Evolutionary conservation across 2,797 vertebrate genomes (phyloP).

Genomic region (Orestias chungarensis): DNA sequence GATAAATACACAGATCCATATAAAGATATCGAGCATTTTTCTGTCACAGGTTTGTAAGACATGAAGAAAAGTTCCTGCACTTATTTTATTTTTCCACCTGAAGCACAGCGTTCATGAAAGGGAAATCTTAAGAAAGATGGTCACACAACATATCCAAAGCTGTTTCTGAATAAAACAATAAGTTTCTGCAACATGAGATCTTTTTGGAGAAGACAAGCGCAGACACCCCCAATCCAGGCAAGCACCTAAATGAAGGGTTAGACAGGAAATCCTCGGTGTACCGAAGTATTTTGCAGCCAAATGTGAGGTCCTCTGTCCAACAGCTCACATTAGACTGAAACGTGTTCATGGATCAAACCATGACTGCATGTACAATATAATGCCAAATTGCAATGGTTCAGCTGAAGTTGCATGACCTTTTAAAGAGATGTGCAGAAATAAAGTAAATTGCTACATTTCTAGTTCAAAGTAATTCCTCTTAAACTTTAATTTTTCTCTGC

Average conservation of each 20-base stretch:
- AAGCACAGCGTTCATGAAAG: too few relatives aligned
- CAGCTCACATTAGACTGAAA: background rate
- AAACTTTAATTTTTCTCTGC: background rate
- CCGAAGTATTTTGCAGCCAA: background rate
- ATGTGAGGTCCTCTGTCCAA: background rate
- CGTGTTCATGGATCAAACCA: background rate
- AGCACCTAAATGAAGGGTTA: background rate
- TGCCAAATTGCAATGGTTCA: background rate
- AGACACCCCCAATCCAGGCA: too few relatives aligned
- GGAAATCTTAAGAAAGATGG: background rate
- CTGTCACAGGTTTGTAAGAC: too few relatives aligned
- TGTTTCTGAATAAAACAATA: too few relatives aligned
- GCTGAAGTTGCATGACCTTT: background rate
- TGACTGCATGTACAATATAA: background rate
- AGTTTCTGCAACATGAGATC: background rate
- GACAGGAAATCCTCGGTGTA: background rate
- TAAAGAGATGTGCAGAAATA: background rate
- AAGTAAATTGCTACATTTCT: background rate
- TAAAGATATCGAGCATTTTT: too few relatives aligned
- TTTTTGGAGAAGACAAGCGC: background rate
- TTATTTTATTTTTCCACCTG: too few relatives aligned
- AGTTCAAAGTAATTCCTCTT: background rate
- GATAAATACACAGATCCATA: too few relatives aligned
- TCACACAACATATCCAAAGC: background rate
- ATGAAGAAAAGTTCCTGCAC: too few relatives aligned